Evolutionary conservation across 2,113 vertebrate genomes (phyloP).

Genomic region (Picathartes gymnocephalus): DNA sequence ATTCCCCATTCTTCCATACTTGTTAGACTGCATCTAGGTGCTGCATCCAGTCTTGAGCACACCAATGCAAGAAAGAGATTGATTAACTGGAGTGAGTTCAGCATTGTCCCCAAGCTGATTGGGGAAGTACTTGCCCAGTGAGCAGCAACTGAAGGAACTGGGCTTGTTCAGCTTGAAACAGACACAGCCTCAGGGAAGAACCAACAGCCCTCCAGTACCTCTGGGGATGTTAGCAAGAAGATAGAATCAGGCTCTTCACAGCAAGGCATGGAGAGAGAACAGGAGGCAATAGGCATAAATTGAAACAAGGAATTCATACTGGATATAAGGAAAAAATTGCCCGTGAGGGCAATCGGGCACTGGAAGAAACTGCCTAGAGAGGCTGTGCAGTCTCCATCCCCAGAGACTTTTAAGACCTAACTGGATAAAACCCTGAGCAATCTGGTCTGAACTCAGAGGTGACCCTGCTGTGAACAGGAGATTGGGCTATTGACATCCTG

Average conservation of each 20-base stretch:
- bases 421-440: background rate
- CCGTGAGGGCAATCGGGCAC: background rate
- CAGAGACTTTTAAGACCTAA: background rate
- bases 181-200: background rate
- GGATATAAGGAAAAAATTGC: background rate
- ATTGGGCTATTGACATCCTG: background rate
- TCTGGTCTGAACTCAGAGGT: background rate
- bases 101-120: background rate
- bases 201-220: background rate
- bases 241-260: background rate
- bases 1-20: background rate
- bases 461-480: background rate
- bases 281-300: background rate
- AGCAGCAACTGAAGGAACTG: background rate
- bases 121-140: background rate
- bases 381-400: background rate
- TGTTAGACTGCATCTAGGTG: background rate
- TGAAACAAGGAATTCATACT: background rate
- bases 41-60: background rate
- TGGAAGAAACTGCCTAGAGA: background rate
- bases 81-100: background rate
- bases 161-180: background rate
- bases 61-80: background rate
- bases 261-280: background rate
- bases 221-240: background rate